Conservation (phyloP, 1,140 invertebrate genomes). For the Rhopalosiphum maidis region DNA sequence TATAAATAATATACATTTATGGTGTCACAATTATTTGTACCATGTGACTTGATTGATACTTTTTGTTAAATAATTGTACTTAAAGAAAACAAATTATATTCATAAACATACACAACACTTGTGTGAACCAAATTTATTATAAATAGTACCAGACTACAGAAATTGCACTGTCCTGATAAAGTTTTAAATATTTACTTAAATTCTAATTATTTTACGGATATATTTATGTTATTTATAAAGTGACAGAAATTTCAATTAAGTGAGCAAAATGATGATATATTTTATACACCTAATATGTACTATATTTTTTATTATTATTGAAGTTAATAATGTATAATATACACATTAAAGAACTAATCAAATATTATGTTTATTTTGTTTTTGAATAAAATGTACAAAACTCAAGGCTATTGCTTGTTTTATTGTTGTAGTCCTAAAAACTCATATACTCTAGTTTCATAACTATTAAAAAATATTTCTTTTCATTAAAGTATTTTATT, state of each 20-base stretch:
- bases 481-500: not conserved
- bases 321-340: constrained; percentile 4
- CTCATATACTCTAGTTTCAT: not conserved
- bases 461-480: not conserved
- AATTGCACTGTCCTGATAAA: not conserved
- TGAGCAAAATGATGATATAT: not conserved
- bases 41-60: not conserved
- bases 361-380: not conserved
- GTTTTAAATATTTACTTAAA: not conserved
- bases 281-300: not conserved
- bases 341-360: not conserved
- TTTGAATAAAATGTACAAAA: not conserved
- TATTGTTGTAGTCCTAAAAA: not conserved
- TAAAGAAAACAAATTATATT: not conserved
- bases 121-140: not conserved
- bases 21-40: constrained; percentile 12
- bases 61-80: not conserved
- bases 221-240: not conserved
- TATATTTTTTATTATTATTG: not conserved
- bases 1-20: constrained; percentile 18
- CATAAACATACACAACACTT: not conserved
- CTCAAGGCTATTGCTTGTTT: not conserved
- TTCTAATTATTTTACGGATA: not conserved
- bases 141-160: not conserved
- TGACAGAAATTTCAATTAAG: not conserved